Base-by-base conservation (phyloP, 2,888 invertebrate genomes). In the Neuroscelio doddi region DNA sequence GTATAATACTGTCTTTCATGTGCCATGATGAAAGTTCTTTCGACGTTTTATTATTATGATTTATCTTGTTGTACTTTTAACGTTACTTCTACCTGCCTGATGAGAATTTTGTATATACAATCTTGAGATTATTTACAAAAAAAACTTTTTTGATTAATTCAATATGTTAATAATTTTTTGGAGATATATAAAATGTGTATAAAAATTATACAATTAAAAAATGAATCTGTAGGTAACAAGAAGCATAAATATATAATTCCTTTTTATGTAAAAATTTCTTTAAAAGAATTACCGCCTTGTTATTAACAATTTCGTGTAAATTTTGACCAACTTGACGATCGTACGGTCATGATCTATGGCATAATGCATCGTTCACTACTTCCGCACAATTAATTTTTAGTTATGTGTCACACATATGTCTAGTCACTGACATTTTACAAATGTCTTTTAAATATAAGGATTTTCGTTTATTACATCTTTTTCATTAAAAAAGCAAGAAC, bases 1-100 rank as follows among this genome's bases (percentile, higher is more conserved):
- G n/a, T n/a, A n/a, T n/a, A n/a, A n/a, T 46, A 68, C 59, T 65
- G 64, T 62, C 52, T 69, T 70, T 74, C 62, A 65, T 51, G 74
- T 74, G 74, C 74, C 74, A 74, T 75, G 66, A 63, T 61, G 57
- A 69, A 46, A 50, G 44, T 49, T 16, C 2, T 9, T 4, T 17
- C 16, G 38, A 38, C n/a, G 4, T 16, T 5, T 30, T 10, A 30
- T 9, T 30, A 10, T 9, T 30, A 30, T 10, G 30, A 30, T 30
- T 30, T 10, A 3, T 30, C 30, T 9, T 30, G 8, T 9, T 10
- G 30, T 30, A 30, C 9, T 30, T 30, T 30, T 30, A 30, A 10
- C 3, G 3, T 30, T 30, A 10, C 10, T 30, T 30, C 9, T 10
- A 5, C 5, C 5, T 21, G 21, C 5, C 5, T 5, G 21, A 21